Base-by-base conservation (phyloP, 2,797 vertebrate species). In the Labeo calbasu region DNA sequence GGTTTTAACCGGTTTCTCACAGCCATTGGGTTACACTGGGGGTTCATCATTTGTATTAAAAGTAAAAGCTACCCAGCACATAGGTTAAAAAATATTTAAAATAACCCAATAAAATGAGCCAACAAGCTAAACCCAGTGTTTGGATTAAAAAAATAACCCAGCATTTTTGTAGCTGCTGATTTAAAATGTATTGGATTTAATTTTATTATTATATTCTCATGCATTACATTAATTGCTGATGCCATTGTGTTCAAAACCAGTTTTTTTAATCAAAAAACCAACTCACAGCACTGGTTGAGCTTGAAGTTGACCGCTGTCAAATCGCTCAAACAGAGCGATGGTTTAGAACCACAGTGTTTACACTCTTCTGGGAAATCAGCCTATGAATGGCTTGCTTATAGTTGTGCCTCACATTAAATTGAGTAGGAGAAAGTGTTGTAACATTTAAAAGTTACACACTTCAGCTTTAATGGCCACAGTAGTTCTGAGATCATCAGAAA, bases 221-320 rank as follows among this genome's bases (percentile, higher is more conserved):
- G 28, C 28, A 32, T 32, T 32, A 32, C 28, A 32, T 3, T 40
- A 82, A 66, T 21, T 21, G 11, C 48, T 40, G 46, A 5, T 79
- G 36, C 23, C 25, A 65, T 75, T 77, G 40, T 83, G 51, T 84
- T 84, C 61, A 87, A 1, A 68, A 82, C 14, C 23, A 25, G 23
- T 36, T 53, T 43, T 4, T 43, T 55, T 77, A 36, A 76, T 77
- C 23, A 17, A 43, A 40, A 21, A 80, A 80, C 21, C 32, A 79
- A 32, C 7, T 32, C 61, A 36, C 25, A 57, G 6, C 11, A 23
- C 53, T 69, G 32, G 75, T 19, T 21, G 23, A 61, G 19, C 23
- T 43, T 48, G 25, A 72, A 1, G 4, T 32, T 72, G 23, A 71
- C 17, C 1, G 0, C 36, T 81, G 23, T 70, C 36, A 72, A 17